A percentile compares a stretch with the other conserved stretches of the same genome.
These are phyloP conservation scores for Psittacula derbiana DNA, from an alignment of 2,797 vertebrate genomes.

Conservation along the genomic window DNA sequence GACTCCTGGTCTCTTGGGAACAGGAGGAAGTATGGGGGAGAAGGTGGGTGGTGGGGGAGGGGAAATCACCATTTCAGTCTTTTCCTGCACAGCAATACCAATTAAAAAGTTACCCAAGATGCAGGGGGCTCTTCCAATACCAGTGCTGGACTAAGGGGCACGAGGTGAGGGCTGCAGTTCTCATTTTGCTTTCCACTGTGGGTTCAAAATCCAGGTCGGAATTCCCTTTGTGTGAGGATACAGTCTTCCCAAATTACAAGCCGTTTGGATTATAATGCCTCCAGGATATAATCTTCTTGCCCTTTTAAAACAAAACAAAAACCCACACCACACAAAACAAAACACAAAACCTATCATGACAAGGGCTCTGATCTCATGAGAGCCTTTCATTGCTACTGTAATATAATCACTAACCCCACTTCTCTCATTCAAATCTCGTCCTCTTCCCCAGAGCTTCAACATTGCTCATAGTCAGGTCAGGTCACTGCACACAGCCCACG, in stretches of 20 bases:
- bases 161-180: not conserved
- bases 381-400: slow-evolving; percentile 21
- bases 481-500: slow-evolving; percentile 21
- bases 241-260: not conserved
- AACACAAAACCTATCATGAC: not conserved
- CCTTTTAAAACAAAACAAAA: not conserved
- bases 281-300: not conserved
- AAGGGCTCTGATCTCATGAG: slow-evolving; percentile 28
- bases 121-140: not conserved
- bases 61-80: not conserved
- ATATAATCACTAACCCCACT: slow-evolving; percentile 30
- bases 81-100: not conserved
- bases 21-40: not conserved
- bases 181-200: not conserved
- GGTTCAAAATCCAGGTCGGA: not conserved
- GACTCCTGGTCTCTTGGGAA: not conserved
- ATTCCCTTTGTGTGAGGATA: not conserved
- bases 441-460: slow-evolving; percentile 32
- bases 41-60: not conserved
- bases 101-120: not conserved
- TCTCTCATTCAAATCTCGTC: slow-evolving; percentile 38
- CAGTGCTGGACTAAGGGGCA: not conserved
- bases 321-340: not conserved
- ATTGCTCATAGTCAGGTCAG: not conserved
- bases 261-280: not conserved